These are phyloP conservation scores for Oryzias woworae DNA, from an alignment of 2,113 vertebrate species.

Conservation along the genomic window DNA sequence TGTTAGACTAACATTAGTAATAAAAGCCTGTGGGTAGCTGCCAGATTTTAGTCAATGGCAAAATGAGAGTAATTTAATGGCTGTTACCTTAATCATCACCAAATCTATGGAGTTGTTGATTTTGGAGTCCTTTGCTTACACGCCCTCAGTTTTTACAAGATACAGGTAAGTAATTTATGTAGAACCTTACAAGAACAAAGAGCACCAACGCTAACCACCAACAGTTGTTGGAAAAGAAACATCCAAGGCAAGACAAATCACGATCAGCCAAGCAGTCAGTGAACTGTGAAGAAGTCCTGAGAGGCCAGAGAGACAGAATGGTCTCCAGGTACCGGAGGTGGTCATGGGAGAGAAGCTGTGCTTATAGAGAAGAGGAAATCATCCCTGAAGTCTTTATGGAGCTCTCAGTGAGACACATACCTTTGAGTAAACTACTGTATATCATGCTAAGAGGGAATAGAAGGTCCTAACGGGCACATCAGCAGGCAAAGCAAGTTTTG, in stretches of 20 bases:
- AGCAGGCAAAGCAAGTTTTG: constrained; percentile 46
- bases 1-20: too few relatives aligned
- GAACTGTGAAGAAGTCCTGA: background rate
- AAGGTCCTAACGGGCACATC: constrained; percentile 44
- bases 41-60: too few relatives aligned
- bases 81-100: too few relatives aligned
- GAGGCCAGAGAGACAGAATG: constrained; percentile 30
- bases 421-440: constrained; percentile 12
- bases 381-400: constrained; percentile 58
- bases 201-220: too few relatives aligned
- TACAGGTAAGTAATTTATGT: too few relatives aligned
- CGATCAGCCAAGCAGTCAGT: background rate
- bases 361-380: constrained; percentile 65
- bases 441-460: constrained; percentile 33
- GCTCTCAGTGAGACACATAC: constrained; percentile 20
- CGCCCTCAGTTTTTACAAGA: too few relatives aligned
- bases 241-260: background rate
- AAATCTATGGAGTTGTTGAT: constrained; percentile 35
- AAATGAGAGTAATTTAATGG: too few relatives aligned
- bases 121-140: constrained; percentile 6
- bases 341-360: constrained; percentile 74
- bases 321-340: constrained; percentile 54
- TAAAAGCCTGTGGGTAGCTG: too few relatives aligned
- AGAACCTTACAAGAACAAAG: too few relatives aligned
- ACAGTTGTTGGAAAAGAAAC: too few relatives aligned